Evolutionary conservation across 2,888 invertebrate species (phyloP).

Genomic region (Lapara coniferarum): DNA sequence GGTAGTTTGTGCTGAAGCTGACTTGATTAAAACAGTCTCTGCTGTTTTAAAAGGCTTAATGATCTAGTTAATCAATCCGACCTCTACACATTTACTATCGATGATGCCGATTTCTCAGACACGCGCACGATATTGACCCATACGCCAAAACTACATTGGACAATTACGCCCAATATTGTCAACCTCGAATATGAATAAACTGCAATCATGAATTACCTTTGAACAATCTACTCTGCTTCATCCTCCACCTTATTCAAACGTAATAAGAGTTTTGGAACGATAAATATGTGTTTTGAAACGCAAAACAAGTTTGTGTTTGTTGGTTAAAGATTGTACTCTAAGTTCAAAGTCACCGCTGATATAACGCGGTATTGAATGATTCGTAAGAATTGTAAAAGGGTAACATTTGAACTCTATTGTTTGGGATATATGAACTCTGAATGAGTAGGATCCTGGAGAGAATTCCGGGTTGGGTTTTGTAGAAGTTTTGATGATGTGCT

Average conservation of each 20-base stretch:
- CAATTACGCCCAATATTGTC: conserved; percentile 73
- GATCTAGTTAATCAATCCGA: conserved; percentile 22
- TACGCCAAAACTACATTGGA: conserved; percentile 55
- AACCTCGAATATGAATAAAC: conserved; percentile 47
- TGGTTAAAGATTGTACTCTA: conserved; percentile 49
- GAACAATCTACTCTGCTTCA: conserved; percentile 6
- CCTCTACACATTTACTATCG: conserved; percentile 28
- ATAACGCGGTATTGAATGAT: conserved; percentile 37
- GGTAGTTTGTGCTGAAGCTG: no score
- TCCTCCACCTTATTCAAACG: conserved; percentile 33
- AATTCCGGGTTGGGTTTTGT: neutral
- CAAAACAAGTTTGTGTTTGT: conserved; percentile 32
- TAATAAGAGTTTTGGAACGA: conserved; percentile 25
- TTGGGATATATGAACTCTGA: neutral
- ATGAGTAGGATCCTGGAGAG: neutral
- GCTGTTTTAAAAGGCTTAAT: neutral
- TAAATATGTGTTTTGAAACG: neutral
- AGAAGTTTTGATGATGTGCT: neutral
- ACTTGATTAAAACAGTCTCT: no score
- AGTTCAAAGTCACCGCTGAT: conserved; percentile 74
- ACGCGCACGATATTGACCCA: conserved; percentile 23
- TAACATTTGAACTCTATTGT: conserved; percentile 20
- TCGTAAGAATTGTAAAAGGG: conserved; percentile 34
- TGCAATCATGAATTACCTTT: conserved; percentile 31
- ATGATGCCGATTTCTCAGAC: conserved; percentile 27